phyloP scores from a whole-genome alignment of 1,140 invertebrate genomes.

The Atta colombica region DNA sequence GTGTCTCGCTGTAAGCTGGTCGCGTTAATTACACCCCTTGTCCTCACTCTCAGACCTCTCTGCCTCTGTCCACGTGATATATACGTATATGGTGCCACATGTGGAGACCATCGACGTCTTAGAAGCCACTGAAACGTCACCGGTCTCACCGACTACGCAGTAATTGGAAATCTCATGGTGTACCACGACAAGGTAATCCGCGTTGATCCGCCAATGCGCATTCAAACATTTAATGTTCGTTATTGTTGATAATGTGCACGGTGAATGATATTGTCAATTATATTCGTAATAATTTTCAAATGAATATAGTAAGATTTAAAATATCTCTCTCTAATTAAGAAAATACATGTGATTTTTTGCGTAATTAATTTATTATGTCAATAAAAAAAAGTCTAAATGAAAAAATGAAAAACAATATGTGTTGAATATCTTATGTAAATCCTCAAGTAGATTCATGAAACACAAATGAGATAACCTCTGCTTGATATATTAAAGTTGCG shows the following conservation, averaged over 20 bases:
- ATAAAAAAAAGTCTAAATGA: too few species aligned
- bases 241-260: neutral
- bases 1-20: conserved; percentile 79
- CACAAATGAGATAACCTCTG: too few species aligned
- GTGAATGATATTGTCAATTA: neutral
- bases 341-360: too few species aligned
- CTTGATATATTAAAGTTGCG: too few species aligned
- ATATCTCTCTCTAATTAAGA: neutral
- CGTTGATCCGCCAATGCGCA: conserved; percentile 46
- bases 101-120: conserved; percentile 69
- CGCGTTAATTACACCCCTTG: conserved; percentile 83
- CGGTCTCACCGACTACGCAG: conserved; percentile 70
- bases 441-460: too few species aligned
- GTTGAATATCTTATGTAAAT: too few species aligned
- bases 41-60: conserved; percentile 38
- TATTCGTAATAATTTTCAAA: neutral
- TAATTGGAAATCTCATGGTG: conserved; percentile 82
- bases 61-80: conserved; percentile 36
- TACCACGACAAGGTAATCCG: conserved; percentile 37
- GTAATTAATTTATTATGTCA: too few species aligned
- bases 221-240: conserved; percentile 50
- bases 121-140: conserved; percentile 78
- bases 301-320: neutral
- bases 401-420: too few species aligned
- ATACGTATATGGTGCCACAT: conserved; percentile 44